These are phyloP conservation scores for Alectura lathami DNA, from an alignment of 2,113 vertebrate genomes.

Conservation along the genomic window DNA sequence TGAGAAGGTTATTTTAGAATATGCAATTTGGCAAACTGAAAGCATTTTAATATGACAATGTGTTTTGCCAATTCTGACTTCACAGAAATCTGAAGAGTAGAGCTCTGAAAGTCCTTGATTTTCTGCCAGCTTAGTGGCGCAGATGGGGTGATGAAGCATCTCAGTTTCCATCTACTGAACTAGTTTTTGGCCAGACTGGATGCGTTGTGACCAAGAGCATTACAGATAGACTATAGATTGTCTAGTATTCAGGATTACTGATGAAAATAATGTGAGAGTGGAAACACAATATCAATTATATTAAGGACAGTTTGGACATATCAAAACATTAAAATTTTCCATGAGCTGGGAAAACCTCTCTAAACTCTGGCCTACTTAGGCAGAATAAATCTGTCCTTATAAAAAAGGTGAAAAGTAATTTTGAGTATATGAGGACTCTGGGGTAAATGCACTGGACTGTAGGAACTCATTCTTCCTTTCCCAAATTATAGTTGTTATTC, in stretches of 20 bases:
- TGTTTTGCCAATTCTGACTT: background rate
- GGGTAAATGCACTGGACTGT: background rate
- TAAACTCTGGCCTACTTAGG: fast-evolving
- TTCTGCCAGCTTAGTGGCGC: background rate
- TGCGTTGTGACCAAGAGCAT: background rate
- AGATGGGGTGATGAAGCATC: background rate
- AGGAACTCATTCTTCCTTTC: background rate
- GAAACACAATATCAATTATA: background rate
- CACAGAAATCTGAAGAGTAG: background rate
- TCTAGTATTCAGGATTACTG: background rate
- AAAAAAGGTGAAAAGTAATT: background rate
- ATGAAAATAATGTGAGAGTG: background rate
- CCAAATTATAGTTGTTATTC: background rate
- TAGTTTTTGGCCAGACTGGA: background rate
- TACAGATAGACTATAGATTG: background rate
- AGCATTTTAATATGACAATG: background rate
- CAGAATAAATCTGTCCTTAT: background rate
- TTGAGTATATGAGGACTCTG: background rate
- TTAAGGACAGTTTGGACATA: background rate
- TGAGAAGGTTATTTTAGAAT: background rate
- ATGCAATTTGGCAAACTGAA: background rate
- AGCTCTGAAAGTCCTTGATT: background rate
- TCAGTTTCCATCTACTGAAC: background rate
- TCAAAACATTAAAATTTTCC: background rate
- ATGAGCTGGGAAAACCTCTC: background rate